Evolutionary conservation across 2,888 invertebrate species (phyloP).

Genomic region (Pandemis heparana): DNA sequence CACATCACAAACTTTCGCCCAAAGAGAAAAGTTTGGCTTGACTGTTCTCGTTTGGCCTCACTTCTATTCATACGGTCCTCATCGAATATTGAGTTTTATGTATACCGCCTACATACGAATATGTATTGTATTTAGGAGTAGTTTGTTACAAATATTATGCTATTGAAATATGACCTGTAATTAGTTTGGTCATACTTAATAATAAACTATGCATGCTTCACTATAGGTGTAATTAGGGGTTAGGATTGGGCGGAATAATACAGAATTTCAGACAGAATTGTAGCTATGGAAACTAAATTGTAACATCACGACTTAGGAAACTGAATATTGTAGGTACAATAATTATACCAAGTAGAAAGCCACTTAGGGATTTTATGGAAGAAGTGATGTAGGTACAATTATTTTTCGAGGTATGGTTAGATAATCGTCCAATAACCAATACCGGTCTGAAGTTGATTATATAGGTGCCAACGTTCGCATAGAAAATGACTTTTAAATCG

Average conservation of each 20-base stretch:
- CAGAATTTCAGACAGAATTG: background rate
- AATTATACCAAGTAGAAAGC: no score
- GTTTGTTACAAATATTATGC: conserved; percentile 5
- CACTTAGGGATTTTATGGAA: no score
- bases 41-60: conserved; percentile 73
- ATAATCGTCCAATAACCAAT: no score
- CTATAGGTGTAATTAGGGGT: background rate
- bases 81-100: conserved; percentile 52
- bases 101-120: conserved; percentile 52
- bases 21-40: conserved; percentile 79
- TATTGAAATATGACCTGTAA: conserved; percentile 9
- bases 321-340: background rate
- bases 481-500: no score
- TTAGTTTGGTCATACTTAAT: background rate
- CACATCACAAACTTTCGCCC: conserved; percentile 76
- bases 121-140: conserved; percentile 53
- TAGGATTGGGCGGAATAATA: background rate
- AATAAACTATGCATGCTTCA: no score
- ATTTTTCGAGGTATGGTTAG: no score
- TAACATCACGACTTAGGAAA: background rate
- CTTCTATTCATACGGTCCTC: conserved; percentile 60
- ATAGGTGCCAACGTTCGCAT: no score
- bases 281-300: background rate
- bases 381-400: no score
- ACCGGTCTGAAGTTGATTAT: no score